These are phyloP conservation scores for Carterocephalus palaemon DNA, from an alignment of 2,888 invertebrate species.

Conservation along the genomic window DNA sequence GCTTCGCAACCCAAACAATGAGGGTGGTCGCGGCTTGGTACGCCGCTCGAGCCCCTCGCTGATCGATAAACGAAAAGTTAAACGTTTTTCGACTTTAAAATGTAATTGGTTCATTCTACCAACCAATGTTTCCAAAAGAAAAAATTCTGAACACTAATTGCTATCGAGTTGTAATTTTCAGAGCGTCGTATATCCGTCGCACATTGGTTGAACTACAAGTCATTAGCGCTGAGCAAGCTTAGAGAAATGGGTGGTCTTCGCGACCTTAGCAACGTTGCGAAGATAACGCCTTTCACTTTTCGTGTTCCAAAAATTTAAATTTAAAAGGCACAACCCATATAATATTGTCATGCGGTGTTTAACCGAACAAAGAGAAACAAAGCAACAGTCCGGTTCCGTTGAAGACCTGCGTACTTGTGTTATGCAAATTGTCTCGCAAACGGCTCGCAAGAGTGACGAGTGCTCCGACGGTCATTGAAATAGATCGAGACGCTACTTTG, in stretches of 20 bases:
- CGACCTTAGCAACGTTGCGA: conserved; percentile 19
- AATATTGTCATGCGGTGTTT: too few species aligned
- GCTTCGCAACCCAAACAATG: conserved; percentile 70
- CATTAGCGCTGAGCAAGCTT: too few species aligned
- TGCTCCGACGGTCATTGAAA: conserved; percentile 42
- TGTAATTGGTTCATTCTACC: conserved; percentile 1
- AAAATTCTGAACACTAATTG: too few species aligned
- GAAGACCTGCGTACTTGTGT: conserved; percentile 7
- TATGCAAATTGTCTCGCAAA: conserved; percentile 42
- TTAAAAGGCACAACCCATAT: too few species aligned
- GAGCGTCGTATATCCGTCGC: too few species aligned
- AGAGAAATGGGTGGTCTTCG: too few species aligned
- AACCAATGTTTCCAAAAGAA: neutral
- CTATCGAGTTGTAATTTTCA: too few species aligned
- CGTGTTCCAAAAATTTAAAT: too few species aligned
- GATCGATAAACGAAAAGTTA: conserved; percentile 63
- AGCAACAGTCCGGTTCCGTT: conserved; percentile 9
- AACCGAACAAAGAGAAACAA: conserved; percentile 6
- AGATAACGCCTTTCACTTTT: conserved; percentile 17
- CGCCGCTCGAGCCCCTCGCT: conserved; percentile 51
- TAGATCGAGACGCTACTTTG: conserved; percentile 32
- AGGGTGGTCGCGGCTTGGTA: conserved; percentile 74
- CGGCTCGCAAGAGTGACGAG: conserved; percentile 37
- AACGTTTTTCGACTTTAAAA: conserved; percentile 42
- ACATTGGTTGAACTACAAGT: too few species aligned